A percentile compares a stretch with the other conserved stretches of the same genome.
Evolutionary conservation across 2,888 invertebrate genomes (phyloP).

Genomic region (Rutpela maculata): DNA sequence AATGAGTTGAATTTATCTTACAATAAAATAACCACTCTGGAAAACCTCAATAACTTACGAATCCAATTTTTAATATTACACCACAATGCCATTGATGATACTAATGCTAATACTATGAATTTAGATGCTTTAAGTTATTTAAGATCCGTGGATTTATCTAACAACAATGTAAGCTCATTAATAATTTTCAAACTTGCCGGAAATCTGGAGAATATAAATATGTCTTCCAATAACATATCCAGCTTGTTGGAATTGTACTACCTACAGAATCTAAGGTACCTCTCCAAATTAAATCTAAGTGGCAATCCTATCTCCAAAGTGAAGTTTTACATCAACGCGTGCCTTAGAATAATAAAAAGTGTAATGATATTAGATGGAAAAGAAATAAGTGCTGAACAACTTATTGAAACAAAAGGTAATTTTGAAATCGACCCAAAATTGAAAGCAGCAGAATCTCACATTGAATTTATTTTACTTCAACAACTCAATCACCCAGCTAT

Average conservation of each 20-base stretch:
- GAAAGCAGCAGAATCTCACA: slow-evolving; percentile 63
- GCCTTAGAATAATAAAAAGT: slow-evolving; percentile 68
- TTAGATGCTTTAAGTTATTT: slow-evolving; percentile 76
- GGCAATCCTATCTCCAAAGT: slow-evolving; percentile 63
- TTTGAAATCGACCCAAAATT: slow-evolving; percentile 54
- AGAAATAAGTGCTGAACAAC: slow-evolving; percentile 62
- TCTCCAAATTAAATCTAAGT: slow-evolving; percentile 68
- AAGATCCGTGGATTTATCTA: slow-evolving; percentile 75
- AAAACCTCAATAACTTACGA: slow-evolving; percentile 76
- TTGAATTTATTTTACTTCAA: slow-evolving; percentile 55
- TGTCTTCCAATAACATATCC: slow-evolving; percentile 68
- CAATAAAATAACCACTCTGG: slow-evolving; percentile 77
- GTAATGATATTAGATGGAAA: slow-evolving; percentile 69
- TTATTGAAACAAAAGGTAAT: slow-evolving; percentile 62
- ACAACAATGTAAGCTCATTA: slow-evolving; percentile 76
- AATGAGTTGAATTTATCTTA: slow-evolving; percentile 78
- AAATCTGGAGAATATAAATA: slow-evolving; percentile 68
- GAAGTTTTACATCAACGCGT: slow-evolving; percentile 68
- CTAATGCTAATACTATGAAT: slow-evolving; percentile 63
- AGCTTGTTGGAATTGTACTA: slow-evolving; percentile 70
- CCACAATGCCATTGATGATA: slow-evolving; percentile 60
- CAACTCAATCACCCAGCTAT: slow-evolving; percentile 60
- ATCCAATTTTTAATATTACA: slow-evolving; percentile 68
- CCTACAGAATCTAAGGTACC: slow-evolving; percentile 65
- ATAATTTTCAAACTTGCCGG: slow-evolving; percentile 74